Percentiles rank a stretch among this genome's conserved stretches.
Evolutionary conservation across 2,797 vertebrate genomes (phyloP).

Genomic region (Oryzias dopingdopingensis): DNA sequence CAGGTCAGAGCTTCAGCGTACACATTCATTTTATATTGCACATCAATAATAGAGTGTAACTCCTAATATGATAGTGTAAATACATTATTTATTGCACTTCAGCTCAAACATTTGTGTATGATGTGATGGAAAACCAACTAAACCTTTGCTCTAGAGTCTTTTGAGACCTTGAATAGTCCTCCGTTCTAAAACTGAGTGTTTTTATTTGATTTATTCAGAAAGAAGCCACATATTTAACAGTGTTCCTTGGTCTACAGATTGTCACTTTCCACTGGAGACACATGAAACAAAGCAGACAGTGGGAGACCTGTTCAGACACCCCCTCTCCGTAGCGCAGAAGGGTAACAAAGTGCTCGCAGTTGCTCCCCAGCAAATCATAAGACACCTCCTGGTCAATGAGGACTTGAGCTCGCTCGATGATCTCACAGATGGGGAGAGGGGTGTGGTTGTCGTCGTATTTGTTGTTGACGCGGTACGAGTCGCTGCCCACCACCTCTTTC

Average conservation of each 20-base stretch:
- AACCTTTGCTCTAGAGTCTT: too few species aligned
- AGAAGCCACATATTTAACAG: too few species aligned
- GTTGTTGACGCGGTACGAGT: conserved; percentile 88
- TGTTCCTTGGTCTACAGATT: not conserved
- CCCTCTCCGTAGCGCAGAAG: conserved; percentile 88
- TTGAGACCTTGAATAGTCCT: too few species aligned
- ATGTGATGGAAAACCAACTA: too few species aligned
- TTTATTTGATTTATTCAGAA: too few species aligned
- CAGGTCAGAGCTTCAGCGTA: not conserved
- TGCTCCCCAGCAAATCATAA: conserved; percentile 87
- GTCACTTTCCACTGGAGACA: conserved; percentile 16
- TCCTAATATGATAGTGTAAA: not conserved
- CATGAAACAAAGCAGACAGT: conserved; percentile 42
- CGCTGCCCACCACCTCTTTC: conserved; percentile 86
- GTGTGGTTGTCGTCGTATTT: conserved; percentile 85
- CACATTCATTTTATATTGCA: conserved; percentile 1
- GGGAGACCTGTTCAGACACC: conserved; percentile 87
- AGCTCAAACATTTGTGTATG: too few species aligned
- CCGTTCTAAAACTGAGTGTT: too few species aligned
- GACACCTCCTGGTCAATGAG: conserved; percentile 86
- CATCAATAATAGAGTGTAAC: not conserved
- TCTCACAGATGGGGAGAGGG: conserved; percentile 82
- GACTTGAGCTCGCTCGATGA: conserved; percentile 81
- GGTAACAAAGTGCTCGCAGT: conserved; percentile 96
- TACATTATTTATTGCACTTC: not conserved